Base-by-base conservation (phyloP, 2,888 invertebrate species). In the Melipona beecheii region DNA sequence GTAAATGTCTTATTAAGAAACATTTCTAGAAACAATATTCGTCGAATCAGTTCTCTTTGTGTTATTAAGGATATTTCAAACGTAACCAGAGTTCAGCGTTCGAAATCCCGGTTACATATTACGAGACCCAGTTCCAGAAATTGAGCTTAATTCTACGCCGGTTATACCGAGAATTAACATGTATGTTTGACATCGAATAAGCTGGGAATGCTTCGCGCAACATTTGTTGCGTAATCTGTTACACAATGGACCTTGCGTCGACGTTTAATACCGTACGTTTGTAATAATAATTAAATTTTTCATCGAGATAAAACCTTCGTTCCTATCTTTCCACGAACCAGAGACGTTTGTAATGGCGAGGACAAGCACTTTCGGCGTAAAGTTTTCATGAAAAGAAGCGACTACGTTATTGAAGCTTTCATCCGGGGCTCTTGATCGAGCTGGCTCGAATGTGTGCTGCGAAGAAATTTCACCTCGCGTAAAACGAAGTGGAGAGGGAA, bases 181-280 rank as follows among this genome's bases (percentile, higher is more conserved):
- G 31, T 24, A 21, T 4, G 27, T 69, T 64, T 65, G 27, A 68
- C 56, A 31, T 5, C n/a, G 54, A 62, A 50, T 60, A 73, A 68
- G 17, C 36, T 49, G 52, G 2, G 52, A 65, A 43, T 17, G 74
- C 56, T 81, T 70, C 64, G 65, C 52, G 43, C 43, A 82, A 82
- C 69, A 27, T 58, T 15, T 15, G 64, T 74, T 70, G 52, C 43
- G 36, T 43, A 65, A 82, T 43, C 19, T 11, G 43, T 82, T 62
- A 54, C 31, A 36, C 36, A 81, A 80, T 49, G 11, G 15, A 49
- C 13, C 19, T 58, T 24, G 24, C 17, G 27, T 31, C n/a, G 15
- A 52, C 4, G 60, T 15, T n/a, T 24, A 2, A 52, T 24, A 11
- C 13, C 15, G 3, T 1, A 36, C n/a, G 2, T 31, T 31, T 5